These are phyloP conservation scores for Battus philenor DNA, from an alignment of 1,140 invertebrate genomes.

Conservation along the genomic window DNA sequence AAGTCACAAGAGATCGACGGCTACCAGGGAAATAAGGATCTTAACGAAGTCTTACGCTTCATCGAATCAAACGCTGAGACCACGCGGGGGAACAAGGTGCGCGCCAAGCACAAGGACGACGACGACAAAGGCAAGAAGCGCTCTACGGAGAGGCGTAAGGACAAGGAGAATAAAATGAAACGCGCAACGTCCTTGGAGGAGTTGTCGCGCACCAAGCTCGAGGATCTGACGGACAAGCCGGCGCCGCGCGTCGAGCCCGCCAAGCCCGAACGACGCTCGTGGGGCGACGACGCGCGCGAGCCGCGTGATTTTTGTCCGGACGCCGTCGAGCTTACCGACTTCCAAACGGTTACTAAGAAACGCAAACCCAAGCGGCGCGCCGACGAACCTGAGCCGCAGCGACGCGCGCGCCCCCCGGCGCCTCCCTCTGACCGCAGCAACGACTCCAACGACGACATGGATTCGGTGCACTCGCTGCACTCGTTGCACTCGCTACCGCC, in stretches of 20 bases:
- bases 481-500: conserved; percentile 84
- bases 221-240: conserved; percentile 77
- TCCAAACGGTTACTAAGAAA: conserved; percentile 84
- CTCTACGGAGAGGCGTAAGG: conserved; percentile 66
- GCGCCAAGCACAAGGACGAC: conserved; percentile 62
- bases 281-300: conserved; percentile 44
- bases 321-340: conserved; percentile 75
- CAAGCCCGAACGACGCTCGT: conserved; percentile 50
- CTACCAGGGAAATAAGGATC: conserved; percentile 79
- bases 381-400: conserved; percentile 45
- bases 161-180: conserved; percentile 73
- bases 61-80: conserved; percentile 74
- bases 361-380: conserved; percentile 81
- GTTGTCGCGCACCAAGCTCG: conserved; percentile 81
- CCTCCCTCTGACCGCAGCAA: conserved; percentile 85
- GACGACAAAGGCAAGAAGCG: conserved; percentile 65
- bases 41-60: conserved; percentile 76
- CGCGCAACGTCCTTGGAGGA: conserved; percentile 83
- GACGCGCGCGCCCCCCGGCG: conserved; percentile 68
- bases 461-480: conserved; percentile 84
- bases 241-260: conserved; percentile 18
- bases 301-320: conserved; percentile 25
- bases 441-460: conserved; percentile 82
- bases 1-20: conserved; percentile 80
- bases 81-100: conserved; percentile 47